Conservation (phyloP, 2,797 vertebrate species). For the Streptopelia turtur region DNA sequence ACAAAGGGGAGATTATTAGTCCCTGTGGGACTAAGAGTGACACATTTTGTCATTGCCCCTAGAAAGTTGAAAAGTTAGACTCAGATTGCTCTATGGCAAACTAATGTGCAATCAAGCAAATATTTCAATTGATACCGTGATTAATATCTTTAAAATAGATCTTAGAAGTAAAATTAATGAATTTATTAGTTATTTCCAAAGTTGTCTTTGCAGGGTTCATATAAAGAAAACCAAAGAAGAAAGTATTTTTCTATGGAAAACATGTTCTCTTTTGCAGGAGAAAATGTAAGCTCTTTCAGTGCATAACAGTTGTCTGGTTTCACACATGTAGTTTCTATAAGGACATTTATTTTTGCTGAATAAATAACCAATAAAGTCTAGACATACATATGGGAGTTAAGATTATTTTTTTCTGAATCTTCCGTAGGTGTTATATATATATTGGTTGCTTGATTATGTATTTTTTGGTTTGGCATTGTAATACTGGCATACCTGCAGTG, state of each 20-base stretch:
- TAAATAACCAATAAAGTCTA: neutral
- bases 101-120: neutral
- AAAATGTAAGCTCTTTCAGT: neutral
- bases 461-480: neutral
- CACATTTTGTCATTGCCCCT: neutral
- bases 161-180: neutral
- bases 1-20: neutral
- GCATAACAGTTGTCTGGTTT: neutral
- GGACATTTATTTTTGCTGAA: neutral
- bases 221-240: neutral
- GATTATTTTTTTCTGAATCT: neutral
- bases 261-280: neutral
- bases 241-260: neutral
- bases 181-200: neutral
- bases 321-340: neutral
- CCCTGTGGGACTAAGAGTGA: neutral
- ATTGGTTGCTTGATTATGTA: neutral
- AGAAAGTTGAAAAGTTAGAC: neutral
- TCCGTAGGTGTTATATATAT: neutral
- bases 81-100: neutral
- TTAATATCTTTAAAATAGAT: neutral
- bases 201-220: neutral
- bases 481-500: rapidly evolving
- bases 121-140: neutral
- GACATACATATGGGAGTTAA: neutral